Evolutionary conservation across 2,113 vertebrate genomes (phyloP), one percentile per base, ranked within the genome.

Genomic region (Cavia aperea): DNA sequence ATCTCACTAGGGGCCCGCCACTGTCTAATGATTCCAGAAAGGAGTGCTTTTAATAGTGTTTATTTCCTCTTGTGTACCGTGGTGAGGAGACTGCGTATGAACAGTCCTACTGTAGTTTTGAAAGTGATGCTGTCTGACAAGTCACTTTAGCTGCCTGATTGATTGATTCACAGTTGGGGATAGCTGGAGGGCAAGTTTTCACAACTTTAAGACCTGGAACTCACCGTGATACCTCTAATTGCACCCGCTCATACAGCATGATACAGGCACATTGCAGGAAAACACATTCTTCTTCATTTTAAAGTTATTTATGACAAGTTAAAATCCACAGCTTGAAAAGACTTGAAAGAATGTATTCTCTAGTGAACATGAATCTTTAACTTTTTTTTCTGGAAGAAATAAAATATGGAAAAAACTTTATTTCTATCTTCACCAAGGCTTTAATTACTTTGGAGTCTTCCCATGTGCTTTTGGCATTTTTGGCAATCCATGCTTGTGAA

Each of bases 341-440:
- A 33, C 26, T 86, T 39, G 29, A 65, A 93, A 95, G 26, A 46
- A 1, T 87, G 13, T 43, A 43, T 92, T 83, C 51, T 81, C 43
- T 46, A 91, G 62, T 65, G 65, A 83, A 66, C 23, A 72, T 33
- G 58, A 89, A 63, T 23, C 43, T 94, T 88, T 88, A 72, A 70
- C 89, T 94, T 94, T 94, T 92, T 85, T 92, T 94, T 95, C 81
- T 93, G 85, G 72, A 89, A 94, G 88, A 95, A 94, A 87, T 43
- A 75, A 81, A 94, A 93, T 65, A 91, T 87, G 46, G 68, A 94
- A 81, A 54, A 92, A 93, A 46, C 18, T 33, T 89, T 54, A 75
- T 81, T 95, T 93, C 66, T 63, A 0, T 95, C 63, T 88, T 89
- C 56, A 68, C 19, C 21, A 26, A 81, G 72, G 56, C 13, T 94